Evolutionary conservation across 2,797 vertebrate species (phyloP).

Genomic region (Margarornis squamiger): DNA sequence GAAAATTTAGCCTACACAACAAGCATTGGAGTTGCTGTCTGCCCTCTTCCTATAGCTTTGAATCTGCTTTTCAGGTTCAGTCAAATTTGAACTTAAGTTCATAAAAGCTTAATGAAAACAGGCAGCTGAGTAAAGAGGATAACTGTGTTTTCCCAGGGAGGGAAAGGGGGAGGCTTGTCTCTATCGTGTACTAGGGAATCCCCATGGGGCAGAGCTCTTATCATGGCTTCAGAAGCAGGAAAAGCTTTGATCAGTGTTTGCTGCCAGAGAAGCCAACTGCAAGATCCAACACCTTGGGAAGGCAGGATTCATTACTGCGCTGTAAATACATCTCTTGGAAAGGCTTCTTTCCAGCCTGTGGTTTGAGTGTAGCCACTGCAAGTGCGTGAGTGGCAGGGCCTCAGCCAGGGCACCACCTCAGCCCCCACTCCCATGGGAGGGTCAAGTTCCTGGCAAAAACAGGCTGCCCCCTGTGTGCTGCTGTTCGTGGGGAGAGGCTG

Average conservation of each 20-base stretch:
- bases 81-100: neutral
- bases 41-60: neutral
- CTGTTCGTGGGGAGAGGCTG: fast-evolving
- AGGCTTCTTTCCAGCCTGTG: fast-evolving
- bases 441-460: neutral
- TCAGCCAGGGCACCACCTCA: fast-evolving
- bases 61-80: neutral
- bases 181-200: neutral
- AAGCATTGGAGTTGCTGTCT: fast-evolving
- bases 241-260: neutral
- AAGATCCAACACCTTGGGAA: fast-evolving
- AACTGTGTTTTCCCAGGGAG: neutral
- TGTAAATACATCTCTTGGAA: neutral
- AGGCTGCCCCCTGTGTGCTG: fast-evolving
- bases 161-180: neutral
- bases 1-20: neutral
- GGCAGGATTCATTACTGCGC: neutral
- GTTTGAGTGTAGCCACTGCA: fast-evolving
- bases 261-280: neutral
- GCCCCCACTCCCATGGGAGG: fast-evolving
- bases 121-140: neutral
- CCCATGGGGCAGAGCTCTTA: neutral
- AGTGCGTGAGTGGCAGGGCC: neutral
- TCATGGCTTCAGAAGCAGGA: neutral
- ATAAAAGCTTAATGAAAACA: neutral